These are phyloP conservation scores for Burhinus bistriatus DNA, from an alignment of 2,113 vertebrate genomes.

Conservation along the genomic window DNA sequence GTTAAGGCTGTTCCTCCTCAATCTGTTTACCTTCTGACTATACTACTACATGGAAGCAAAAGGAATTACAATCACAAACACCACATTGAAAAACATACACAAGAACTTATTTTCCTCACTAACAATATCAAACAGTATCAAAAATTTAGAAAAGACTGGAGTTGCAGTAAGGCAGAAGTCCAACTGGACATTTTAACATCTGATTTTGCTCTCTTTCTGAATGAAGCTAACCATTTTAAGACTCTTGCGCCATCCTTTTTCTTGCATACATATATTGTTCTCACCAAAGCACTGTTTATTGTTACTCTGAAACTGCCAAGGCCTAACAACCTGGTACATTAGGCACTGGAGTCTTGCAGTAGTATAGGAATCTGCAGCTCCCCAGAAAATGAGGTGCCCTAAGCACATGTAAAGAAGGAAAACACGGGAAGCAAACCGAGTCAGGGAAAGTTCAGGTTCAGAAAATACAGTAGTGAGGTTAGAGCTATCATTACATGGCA, in stretches of 20 bases:
- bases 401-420: not conserved
- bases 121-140: not conserved
- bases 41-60: not conserved
- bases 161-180: not conserved
- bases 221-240: not conserved
- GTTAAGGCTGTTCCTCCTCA: constrained; percentile 28
- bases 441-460: not conserved
- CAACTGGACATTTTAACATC: not conserved
- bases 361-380: not conserved
- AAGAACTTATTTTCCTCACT: not conserved
- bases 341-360: not conserved
- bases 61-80: not conserved
- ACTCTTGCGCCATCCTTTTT: not conserved
- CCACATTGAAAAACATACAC: not conserved
- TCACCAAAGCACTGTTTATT: not conserved
- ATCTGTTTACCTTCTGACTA: not conserved
- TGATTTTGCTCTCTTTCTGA: not conserved
- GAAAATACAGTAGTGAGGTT: not conserved
- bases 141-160: not conserved
- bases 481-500: not conserved
- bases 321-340: not conserved
- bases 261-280: not conserved
- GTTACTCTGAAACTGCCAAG: not conserved
- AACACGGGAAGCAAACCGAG: not conserved
- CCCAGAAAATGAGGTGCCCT: not conserved